Conservation (phyloP, 2,113 vertebrate species). For the Cyprinus carpio region DNA sequence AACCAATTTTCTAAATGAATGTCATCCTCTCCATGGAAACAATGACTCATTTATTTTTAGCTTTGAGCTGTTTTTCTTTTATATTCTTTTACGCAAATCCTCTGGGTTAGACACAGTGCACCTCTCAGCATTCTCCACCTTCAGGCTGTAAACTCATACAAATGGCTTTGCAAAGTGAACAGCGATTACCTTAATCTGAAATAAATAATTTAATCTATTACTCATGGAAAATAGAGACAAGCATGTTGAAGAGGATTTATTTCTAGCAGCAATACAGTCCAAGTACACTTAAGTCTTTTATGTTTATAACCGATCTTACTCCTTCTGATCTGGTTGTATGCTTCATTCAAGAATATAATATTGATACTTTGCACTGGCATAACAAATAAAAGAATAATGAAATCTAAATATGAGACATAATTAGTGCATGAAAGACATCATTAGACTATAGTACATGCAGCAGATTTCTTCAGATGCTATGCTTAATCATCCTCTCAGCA, state of each 20-base stretch:
- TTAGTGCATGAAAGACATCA: not conserved
- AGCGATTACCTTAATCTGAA: not conserved
- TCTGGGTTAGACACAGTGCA: not conserved
- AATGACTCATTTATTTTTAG: not conserved
- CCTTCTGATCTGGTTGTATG: no score
- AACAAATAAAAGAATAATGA: not conserved
- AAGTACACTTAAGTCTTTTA: not conserved
- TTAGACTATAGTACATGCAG: not conserved
- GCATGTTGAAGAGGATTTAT: not conserved
- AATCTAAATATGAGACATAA: not conserved
- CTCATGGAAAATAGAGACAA: not conserved
- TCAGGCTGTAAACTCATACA: not conserved
- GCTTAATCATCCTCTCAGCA: not conserved
- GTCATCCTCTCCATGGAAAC: not conserved
- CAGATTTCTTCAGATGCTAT: not conserved
- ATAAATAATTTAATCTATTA: not conserved
- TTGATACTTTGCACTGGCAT: no score
- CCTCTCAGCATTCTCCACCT: conserved; percentile 5
- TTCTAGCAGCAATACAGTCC: not conserved
- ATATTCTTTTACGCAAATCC: not conserved
- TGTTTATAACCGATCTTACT: no score
- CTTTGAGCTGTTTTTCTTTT: not conserved
- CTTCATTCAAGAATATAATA: no score
- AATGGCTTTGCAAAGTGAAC: not conserved
- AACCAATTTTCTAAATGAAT: not conserved